phyloP scores from a whole-genome alignment of 2,113 vertebrate genomes.

The Recurvirostra avosetta region DNA sequence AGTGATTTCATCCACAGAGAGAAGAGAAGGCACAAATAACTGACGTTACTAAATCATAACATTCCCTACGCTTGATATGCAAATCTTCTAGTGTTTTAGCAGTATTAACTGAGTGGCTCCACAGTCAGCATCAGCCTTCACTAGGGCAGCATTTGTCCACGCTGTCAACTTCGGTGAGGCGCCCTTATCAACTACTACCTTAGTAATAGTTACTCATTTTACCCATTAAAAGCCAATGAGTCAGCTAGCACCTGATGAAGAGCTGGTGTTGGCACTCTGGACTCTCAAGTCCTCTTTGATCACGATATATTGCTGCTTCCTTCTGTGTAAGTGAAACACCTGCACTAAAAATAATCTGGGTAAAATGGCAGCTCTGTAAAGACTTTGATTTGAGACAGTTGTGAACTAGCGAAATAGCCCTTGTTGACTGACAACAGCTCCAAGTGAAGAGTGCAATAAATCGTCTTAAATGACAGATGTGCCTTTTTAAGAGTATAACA shows the following conservation, averaged over 20 bases:
- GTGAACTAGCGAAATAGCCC: not conserved
- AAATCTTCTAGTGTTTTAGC: not conserved
- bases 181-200: not conserved
- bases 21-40: not conserved
- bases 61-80: not conserved
- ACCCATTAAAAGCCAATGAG: not conserved
- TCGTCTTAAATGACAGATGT: not conserved
- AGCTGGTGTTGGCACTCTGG: not conserved
- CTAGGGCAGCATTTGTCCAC: not conserved
- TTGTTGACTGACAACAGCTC: not conserved
- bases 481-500: not conserved
- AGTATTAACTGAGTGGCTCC: not conserved
- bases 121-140: not conserved
- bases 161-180: not conserved
- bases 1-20: not conserved
- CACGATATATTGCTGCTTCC: not conserved
- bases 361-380: not conserved
- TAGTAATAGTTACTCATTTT: not conserved
- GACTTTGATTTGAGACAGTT: not conserved
- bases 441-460: not conserved
- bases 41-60: rapidly evolving
- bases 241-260: not conserved
- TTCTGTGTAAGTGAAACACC: not conserved
- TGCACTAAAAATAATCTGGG: not conserved
- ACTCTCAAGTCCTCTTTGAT: not conserved